A percentile compares a stretch with the other conserved stretches of the same genome.
These are phyloP conservation scores for Drosophila jambulina DNA, from an alignment of 1,140 invertebrate species.

Conservation along the genomic window DNA sequence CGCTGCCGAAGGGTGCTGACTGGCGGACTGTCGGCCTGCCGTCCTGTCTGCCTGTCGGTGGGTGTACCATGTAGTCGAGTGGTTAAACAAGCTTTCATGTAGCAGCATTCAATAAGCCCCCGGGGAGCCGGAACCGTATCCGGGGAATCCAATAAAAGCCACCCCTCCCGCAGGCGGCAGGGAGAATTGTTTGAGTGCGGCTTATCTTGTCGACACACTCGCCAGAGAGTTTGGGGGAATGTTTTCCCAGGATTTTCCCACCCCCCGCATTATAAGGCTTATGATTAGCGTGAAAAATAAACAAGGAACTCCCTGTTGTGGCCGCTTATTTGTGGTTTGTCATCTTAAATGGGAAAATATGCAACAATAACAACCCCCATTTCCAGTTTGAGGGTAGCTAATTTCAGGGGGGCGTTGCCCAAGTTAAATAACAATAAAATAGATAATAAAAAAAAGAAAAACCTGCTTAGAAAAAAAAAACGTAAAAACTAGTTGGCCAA, in stretches of 20 bases:
- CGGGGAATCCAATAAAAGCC: slow-evolving; percentile 41
- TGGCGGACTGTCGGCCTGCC: slow-evolving; percentile 6
- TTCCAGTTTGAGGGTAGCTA: slow-evolving; percentile 22
- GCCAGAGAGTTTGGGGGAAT: not conserved
- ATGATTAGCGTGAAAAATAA: slow-evolving; percentile 81
- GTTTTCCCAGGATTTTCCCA: not conserved
- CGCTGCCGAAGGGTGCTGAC: slow-evolving; percentile 32
- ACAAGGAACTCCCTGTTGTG: slow-evolving; percentile 45
- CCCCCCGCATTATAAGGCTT: slow-evolving; percentile 39
- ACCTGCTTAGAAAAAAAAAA: slow-evolving; percentile 2
- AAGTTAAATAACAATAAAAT: slow-evolving; percentile 27
- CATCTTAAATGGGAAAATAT: slow-evolving; percentile 14
- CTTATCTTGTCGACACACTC: slow-evolving; percentile 83
- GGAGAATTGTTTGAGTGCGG: slow-evolving; percentile 48
- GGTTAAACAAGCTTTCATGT: slow-evolving; percentile 46
- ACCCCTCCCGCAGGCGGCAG: slow-evolving; percentile 1
- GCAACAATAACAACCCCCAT: slow-evolving; percentile 15
- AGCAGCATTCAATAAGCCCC: slow-evolving; percentile 45
- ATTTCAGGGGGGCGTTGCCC: slow-evolving; percentile 64
- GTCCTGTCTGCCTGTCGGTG: slow-evolving; percentile 2
- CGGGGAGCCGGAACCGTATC: slow-evolving; percentile 21
- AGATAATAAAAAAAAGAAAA: slow-evolving; percentile 1
- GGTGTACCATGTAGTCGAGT: slow-evolving; percentile 22
- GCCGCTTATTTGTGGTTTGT: slow-evolving; percentile 54
- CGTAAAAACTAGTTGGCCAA: slow-evolving; percentile 60